Evolutionary conservation across 2,888 invertebrate genomes (phyloP).

Genomic region (Choreutis nemorana): DNA sequence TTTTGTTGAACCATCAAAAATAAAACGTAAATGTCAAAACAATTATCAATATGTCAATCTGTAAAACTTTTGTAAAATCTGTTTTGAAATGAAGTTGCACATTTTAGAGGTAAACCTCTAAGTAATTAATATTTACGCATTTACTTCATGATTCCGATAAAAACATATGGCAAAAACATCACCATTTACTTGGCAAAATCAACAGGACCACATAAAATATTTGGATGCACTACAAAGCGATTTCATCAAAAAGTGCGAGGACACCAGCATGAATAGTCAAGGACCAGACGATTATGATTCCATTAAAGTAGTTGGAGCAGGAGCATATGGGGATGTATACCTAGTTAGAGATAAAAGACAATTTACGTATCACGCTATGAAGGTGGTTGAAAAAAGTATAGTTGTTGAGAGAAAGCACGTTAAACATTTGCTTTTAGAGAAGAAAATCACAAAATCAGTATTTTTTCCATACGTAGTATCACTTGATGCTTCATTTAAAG

Average conservation of each 20-base stretch:
- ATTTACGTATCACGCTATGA: slow-evolving; percentile 82
- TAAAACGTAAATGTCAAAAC: too few relatives aligned
- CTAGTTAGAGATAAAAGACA: slow-evolving; percentile 70
- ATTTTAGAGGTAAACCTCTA: too few relatives aligned
- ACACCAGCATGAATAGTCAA: too few relatives aligned
- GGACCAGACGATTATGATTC: slow-evolving; percentile 70
- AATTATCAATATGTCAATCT: too few relatives aligned
- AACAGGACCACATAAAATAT: slow-evolving; percentile 37
- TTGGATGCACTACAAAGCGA: slow-evolving; percentile 41
- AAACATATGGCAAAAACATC: slow-evolving; percentile 5
- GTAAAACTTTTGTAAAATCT: too few relatives aligned
- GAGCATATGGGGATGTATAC: slow-evolving; percentile 90
- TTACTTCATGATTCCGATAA: too few relatives aligned
- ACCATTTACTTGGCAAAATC: slow-evolving; percentile 20
- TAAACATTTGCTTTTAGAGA: slow-evolving; percentile 88
- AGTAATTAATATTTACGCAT: too few relatives aligned
- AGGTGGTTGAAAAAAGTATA: slow-evolving; percentile 84
- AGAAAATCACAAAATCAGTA: slow-evolving; percentile 82
- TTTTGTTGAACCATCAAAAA: too few relatives aligned
- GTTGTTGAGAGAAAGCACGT: slow-evolving; percentile 89
- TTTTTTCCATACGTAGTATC: slow-evolving; percentile 86
- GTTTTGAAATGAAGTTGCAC: too few relatives aligned
- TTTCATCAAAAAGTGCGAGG: slow-evolving; percentile 26
- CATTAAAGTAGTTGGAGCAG: slow-evolving; percentile 82
- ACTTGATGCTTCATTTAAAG: slow-evolving; percentile 83